Conservation (phyloP, 1,140 invertebrate species). For the Ectropis grisescens region DNA sequence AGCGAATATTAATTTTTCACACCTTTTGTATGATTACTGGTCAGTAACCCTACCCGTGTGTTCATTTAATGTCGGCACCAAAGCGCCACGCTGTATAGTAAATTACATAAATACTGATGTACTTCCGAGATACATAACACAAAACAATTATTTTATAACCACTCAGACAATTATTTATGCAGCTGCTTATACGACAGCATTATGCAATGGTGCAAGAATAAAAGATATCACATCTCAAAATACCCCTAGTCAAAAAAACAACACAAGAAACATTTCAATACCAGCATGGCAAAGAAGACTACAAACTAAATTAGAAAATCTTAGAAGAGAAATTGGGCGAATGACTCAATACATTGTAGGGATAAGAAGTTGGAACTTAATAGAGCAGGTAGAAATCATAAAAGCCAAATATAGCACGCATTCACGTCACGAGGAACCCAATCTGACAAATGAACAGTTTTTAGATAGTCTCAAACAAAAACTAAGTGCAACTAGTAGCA, state of each 20-base stretch:
- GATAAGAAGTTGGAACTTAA: conserved; percentile 1
- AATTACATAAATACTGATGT: too few species aligned
- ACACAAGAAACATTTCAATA: too few species aligned
- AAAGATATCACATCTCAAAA: not conserved
- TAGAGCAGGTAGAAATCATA: conserved; percentile 2
- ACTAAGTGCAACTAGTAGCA: conserved; percentile 10
- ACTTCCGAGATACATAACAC: conserved; percentile 3
- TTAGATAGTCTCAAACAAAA: conserved; percentile 12
- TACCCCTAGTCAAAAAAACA: not conserved
- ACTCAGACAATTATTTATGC: conserved; percentile 11
- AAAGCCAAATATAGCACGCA: conserved; percentile 6
- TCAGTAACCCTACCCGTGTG: too few species aligned
- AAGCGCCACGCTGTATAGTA: too few species aligned
- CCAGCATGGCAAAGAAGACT: not conserved
- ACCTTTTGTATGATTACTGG: too few species aligned
- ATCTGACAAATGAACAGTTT: conserved; percentile 1
- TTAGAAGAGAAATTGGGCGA: conserved; percentile 7
- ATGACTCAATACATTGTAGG: conserved; percentile 10
- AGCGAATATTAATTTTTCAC: too few species aligned
- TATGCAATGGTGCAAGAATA: conserved; percentile 10
- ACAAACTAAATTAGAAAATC: conserved; percentile 2
- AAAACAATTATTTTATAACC: conserved; percentile 4
- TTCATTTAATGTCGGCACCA: too few species aligned
- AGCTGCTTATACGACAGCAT: conserved; percentile 11
- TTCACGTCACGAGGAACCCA: conserved; percentile 3